Percentiles rank a stretch among this genome's conserved stretches.
Evolutionary conservation across 2,797 vertebrate genomes (phyloP).

Genomic region (Pelodytes ibericus): DNA sequence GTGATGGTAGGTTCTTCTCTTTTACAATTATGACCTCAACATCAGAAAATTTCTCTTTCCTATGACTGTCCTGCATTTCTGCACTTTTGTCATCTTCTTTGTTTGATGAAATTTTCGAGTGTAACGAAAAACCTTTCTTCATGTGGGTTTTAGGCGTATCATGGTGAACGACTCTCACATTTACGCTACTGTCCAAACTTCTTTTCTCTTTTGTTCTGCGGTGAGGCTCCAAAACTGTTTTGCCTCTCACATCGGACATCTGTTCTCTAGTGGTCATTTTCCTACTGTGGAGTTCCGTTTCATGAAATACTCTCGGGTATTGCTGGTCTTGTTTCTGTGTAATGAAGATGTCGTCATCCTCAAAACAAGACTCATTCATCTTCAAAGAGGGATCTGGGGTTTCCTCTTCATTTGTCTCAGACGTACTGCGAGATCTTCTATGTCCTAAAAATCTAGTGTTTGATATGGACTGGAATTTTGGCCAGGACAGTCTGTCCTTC

Average conservation of each 20-base stretch:
- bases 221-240: slow-evolving; percentile 9
- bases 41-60: slow-evolving; percentile 62
- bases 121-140: slow-evolving; percentile 55
- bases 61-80: slow-evolving; percentile 55
- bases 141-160: slow-evolving; percentile 41
- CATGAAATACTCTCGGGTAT: slow-evolving; percentile 75
- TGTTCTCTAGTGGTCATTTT: slow-evolving; percentile 66
- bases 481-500: slow-evolving; percentile 90
- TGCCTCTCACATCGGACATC: slow-evolving; percentile 53
- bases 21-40: slow-evolving; percentile 70
- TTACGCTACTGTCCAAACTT: slow-evolving; percentile 49
- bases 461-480: slow-evolving; percentile 88
- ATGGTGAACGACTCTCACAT: slow-evolving; percentile 26
- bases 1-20: slow-evolving; percentile 61
- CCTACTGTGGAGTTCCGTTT: slow-evolving; percentile 75
- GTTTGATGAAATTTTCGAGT: slow-evolving; percentile 53
- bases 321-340: slow-evolving; percentile 75
- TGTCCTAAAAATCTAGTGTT: slow-evolving; percentile 78
- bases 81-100: slow-evolving; percentile 45
- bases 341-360: slow-evolving; percentile 64
- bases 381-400: slow-evolving; percentile 81
- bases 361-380: slow-evolving; percentile 83
- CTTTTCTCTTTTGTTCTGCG: slow-evolving; percentile 13
- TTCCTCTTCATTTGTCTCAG: slow-evolving; percentile 86
- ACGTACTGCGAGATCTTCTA: slow-evolving; percentile 91